These are phyloP conservation scores for Nesidiocoris tenuis DNA, from an alignment of 2,888 invertebrate species.

Conservation along the genomic window DNA sequence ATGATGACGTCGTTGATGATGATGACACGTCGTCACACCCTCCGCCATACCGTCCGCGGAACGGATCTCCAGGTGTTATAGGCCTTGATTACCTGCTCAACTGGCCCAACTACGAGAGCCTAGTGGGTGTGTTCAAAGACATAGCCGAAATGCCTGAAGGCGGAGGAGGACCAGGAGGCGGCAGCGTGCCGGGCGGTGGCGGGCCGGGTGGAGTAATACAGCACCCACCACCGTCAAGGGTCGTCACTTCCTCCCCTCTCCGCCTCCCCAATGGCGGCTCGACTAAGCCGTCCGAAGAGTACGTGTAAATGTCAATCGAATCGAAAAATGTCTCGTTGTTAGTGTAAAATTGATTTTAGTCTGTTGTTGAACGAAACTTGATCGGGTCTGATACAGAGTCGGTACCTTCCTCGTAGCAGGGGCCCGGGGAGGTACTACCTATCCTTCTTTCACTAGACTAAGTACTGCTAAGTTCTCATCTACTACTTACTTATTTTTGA, in stretches of 20 bases:
- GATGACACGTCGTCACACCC: conserved; percentile 63
- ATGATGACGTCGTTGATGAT: conserved; percentile 59
- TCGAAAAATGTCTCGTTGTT: background rate
- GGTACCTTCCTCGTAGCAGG: too few species aligned
- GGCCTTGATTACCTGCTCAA: conserved; percentile 94
- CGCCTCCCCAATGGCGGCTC: conserved; percentile 75
- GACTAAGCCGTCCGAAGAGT: conserved; percentile 85
- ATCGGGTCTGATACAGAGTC: too few species aligned
- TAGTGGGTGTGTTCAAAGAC: conserved; percentile 94
- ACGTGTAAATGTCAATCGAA: conserved; percentile 68
- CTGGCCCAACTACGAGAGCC: conserved; percentile 94
- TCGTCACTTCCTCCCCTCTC: conserved; percentile 62
- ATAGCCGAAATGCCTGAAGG: conserved; percentile 91
- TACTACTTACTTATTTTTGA: too few species aligned
- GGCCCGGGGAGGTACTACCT: too few species aligned
- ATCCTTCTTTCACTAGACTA: too few species aligned
- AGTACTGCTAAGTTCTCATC: too few species aligned
- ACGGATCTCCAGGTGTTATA: conserved; percentile 77
- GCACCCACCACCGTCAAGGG: background rate
- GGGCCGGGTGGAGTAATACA: background rate
- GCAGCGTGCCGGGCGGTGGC: background rate
- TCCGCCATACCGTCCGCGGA: conserved; percentile 72
- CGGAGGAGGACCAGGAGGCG: conserved; percentile 62
- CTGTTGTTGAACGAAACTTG: too few species aligned
- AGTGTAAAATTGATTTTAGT: background rate